Percentiles rank a stretch among this genome's conserved stretches.
Evolutionary conservation across 1,140 invertebrate species (phyloP).

Genomic region (Asbolus verrucosus): DNA sequence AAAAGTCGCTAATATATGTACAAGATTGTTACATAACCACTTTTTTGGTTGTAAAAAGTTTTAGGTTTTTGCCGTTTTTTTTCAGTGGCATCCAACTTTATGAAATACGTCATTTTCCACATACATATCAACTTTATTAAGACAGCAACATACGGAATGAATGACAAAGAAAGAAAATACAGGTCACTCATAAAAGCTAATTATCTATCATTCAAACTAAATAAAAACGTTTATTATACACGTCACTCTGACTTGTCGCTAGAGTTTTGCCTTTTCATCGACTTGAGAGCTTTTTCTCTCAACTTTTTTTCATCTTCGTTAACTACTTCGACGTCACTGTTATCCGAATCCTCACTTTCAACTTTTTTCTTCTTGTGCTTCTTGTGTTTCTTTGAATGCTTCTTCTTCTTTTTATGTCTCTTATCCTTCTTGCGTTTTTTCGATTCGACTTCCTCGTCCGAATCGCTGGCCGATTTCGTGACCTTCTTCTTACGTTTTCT

Average conservation of each 20-base stretch:
- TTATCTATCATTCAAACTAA: slow-evolving; percentile 38
- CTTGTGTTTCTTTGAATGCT: slow-evolving; percentile 75
- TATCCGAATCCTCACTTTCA: slow-evolving; percentile 72
- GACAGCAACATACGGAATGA: slow-evolving; percentile 51
- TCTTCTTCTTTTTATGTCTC: slow-evolving; percentile 79
- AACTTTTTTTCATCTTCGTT: slow-evolving; percentile 89
- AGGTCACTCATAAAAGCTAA: slow-evolving; percentile 44
- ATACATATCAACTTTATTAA: slow-evolving; percentile 50
- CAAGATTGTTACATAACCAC: too few relatives aligned
- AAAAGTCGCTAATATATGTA: too few relatives aligned
- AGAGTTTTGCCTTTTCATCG: slow-evolving; percentile 72
- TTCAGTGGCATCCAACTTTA: too few relatives aligned
- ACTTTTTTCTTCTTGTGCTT: slow-evolving; percentile 77
- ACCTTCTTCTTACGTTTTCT: slow-evolving; percentile 60
- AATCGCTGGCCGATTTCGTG: slow-evolving; percentile 62
- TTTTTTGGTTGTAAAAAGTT: too few relatives aligned
- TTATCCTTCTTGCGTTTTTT: slow-evolving; percentile 79
- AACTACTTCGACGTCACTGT: slow-evolving; percentile 71
- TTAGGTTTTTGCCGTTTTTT: too few relatives aligned
- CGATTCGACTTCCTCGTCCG: slow-evolving; percentile 76
- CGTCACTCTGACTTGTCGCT: slow-evolving; percentile 64
- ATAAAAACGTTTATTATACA: slow-evolving; percentile 42
- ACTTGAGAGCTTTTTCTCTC: slow-evolving; percentile 85
- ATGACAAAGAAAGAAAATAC: slow-evolving; percentile 50
- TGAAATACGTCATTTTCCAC: slow-evolving; percentile 14